phyloP scores from a whole-genome alignment of 2,797 vertebrate genomes.

The Gymnodraco acuticeps region DNA sequence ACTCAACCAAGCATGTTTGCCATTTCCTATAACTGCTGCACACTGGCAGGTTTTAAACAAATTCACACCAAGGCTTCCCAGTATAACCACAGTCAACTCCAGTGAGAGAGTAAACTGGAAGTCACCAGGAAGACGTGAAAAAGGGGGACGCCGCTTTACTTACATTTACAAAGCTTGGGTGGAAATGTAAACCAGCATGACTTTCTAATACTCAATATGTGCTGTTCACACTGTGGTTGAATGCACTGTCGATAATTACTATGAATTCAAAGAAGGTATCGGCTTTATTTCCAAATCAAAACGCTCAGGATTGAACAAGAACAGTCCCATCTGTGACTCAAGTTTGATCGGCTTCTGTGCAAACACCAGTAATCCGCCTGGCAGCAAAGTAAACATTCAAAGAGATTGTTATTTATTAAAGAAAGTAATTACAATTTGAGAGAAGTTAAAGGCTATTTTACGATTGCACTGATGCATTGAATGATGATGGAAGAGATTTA shows the following conservation, averaged over 20 bases:
- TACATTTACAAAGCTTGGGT: conserved; percentile 8
- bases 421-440: not conserved
- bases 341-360: not conserved
- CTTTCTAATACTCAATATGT: not conserved
- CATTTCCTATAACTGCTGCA: conserved; percentile 6
- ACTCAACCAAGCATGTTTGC: conserved; percentile 17
- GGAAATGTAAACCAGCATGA: conserved; percentile 10
- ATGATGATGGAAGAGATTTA: not conserved
- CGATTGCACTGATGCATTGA: too few relatives aligned
- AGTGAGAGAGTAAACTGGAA: conserved; percentile 30
- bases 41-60: conserved; percentile 3
- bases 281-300: not conserved
- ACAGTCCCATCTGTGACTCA: not conserved
- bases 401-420: not conserved
- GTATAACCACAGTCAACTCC: conserved; percentile 17
- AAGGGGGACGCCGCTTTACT: not conserved
- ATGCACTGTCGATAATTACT: not conserved
- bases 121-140: not conserved
- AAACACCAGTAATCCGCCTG: not conserved
- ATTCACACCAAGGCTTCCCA: conserved; percentile 34
- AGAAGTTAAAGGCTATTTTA: too few relatives aligned
- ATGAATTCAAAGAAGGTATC: not conserved
- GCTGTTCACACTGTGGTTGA: not conserved
- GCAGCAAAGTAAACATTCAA: conserved; percentile 1
- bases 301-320: not conserved